Base-by-base conservation (phyloP, 2,113 vertebrate genomes). In the Egretta garzetta region DNA sequence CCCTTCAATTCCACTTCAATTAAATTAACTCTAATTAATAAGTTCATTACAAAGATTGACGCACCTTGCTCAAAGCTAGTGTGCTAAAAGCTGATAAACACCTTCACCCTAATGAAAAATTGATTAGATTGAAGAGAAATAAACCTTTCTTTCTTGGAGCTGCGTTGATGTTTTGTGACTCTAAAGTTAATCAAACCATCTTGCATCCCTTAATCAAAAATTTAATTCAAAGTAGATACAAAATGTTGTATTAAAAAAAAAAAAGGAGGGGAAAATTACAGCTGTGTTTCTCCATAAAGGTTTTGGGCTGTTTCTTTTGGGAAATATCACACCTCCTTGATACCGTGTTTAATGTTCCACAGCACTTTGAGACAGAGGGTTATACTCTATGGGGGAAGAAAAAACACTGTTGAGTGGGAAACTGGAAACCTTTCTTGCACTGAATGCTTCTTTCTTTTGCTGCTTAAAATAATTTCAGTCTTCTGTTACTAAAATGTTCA, bases 11-110 rank as follows among this genome's bases (percentile, higher is more conserved):
- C 98, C 98, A 99, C 98, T 99, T 99, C 98, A 99, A 98, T 99
- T 99, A 99, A 99, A 99, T 99, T 99, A 99, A 98, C 98, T 98
- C 99, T 99, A 99, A 99, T 99, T 99, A 99, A 99, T 99, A 99
- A 99, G 98, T 98, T 98, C 98, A 97, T 98, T 98, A 99, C 98
- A 98, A 98, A 98, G 98, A 99, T 99, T 99, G 99, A 99, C 99
- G 90, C 96, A 98, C 97, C 97, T 98, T 98, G 98, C 98, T 99
- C 98, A 98, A 98, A 98, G 98, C 97, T 95, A 97, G 99, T 98
- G 98, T 99, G 99, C 98, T 99, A 98, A 99, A 99, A 96, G 98
- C 99, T 99, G 99, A 99, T 99, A 99, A 99, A 99, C 99, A 99
- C 99, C 98, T 99, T 99, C 98, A 97, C 98, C 97, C 98, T 99